Evolutionary conservation across 2,888 invertebrate species (phyloP), one percentile per base, ranked within the genome.

Genomic region (Lycophotia porphyrea): DNA sequence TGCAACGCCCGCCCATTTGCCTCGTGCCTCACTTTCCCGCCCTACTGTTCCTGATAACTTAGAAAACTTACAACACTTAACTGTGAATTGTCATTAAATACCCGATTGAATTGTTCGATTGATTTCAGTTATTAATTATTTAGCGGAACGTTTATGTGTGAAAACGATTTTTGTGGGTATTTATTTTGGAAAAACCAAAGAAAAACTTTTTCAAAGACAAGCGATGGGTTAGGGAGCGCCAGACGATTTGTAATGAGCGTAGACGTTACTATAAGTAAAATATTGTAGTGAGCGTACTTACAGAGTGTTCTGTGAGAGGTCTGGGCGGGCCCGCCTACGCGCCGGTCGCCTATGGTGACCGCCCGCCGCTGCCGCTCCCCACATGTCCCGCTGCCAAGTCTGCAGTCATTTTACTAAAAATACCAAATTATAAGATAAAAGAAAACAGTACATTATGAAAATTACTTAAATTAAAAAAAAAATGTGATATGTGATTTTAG

Each of bases 21-120:
- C 93, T 93, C 92, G 93, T 95, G 94, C 94, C 95, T 96, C 95
- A 95, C 96, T 95, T 96, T 96, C 95, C 95, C 96, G 96, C 96
- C 96, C 95, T 95, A 94, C 91, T 93, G 92, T 91, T 93, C 91
- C 88, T 89, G 86, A 88, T 92, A 90, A 93, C 89, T 92, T 91
- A 78, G 86, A 88, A 90, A 94, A 93, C 91, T 94, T 93, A 92
- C 91, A 91, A 75, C 74, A 83, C 83, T 82, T 64, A 66, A 80
- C 83, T 84, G 76, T 78, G 44, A 85, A 85, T 88, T 77, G 69
- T 75, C 71, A 90, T 89, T 90, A 88, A 87, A 88, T 88, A 87
- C 76, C 80, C 82, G 83, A 88, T 89, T 86, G 80, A 88, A 86
- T 84, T 85, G 74, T 84, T 82, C 71, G 68, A 78, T 82, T 71